Percentiles rank a stretch among this genome's conserved stretches.
These are phyloP conservation scores for Mustela lutreola DNA, from an alignment of 2,113 vertebrate species.

Conservation along the genomic window DNA sequence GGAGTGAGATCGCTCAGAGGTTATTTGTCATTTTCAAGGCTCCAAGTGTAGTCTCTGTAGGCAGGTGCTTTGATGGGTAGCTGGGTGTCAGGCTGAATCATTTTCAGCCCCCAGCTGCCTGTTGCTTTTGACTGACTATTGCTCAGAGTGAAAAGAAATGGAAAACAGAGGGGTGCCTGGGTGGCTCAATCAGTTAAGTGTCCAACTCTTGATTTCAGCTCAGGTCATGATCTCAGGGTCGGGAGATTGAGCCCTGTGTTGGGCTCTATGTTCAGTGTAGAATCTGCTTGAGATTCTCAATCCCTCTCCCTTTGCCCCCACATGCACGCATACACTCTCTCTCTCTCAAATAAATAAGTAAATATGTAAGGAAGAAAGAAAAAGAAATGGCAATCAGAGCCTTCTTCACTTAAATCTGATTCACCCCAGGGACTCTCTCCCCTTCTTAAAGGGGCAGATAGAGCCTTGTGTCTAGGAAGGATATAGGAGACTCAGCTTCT, in stretches of 20 bases:
- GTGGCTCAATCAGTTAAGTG: not conserved
- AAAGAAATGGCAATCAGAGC: not conserved
- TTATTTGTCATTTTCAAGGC: slow-evolving; percentile 48
- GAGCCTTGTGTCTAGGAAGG: slow-evolving; percentile 48
- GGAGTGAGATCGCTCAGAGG: not conserved
- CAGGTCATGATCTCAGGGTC: not conserved
- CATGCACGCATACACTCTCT: not conserved
- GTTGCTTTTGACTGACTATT: not conserved
- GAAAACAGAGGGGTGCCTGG: not conserved
- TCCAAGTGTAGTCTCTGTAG: not conserved
- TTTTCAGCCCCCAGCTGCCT: not conserved
- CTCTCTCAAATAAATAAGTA: not conserved
- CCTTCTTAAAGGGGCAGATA: not conserved
- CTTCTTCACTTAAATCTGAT: slow-evolving; percentile 42
- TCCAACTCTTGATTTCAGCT: not conserved
- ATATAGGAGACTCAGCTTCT: not conserved
- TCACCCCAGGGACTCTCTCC: not conserved
- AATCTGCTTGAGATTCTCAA: not conserved
- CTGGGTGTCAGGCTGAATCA: slow-evolving; percentile 55
- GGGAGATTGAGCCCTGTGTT: not conserved
- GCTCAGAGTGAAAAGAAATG: not conserved
- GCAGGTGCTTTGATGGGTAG: not conserved
- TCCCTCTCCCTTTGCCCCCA: not conserved
- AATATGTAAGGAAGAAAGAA: not conserved
- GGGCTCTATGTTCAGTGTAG: not conserved